These are phyloP conservation scores for Hyperoodon ampullatus DNA, from an alignment of 2,113 vertebrate genomes.

Conservation along the genomic window DNA sequence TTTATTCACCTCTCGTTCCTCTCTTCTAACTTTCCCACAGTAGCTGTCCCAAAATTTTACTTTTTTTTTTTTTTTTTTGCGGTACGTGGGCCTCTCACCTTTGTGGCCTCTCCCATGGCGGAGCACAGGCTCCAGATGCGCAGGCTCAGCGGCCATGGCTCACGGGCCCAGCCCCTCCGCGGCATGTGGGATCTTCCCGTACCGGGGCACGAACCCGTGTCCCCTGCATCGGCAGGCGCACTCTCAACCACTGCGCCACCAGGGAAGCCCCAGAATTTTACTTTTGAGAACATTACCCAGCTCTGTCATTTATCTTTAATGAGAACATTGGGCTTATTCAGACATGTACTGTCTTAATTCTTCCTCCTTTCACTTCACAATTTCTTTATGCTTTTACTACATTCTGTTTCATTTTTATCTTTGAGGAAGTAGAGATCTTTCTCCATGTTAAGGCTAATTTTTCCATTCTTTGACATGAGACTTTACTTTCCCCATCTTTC, in stretches of 20 bases:
- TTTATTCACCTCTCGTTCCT: background rate
- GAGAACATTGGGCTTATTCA: background rate
- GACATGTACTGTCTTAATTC: background rate
- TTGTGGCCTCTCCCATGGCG: too few species aligned
- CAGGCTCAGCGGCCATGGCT: too few species aligned
- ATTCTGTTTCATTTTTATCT: background rate
- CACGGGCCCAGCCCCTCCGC: too few species aligned
- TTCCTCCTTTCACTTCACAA: background rate
- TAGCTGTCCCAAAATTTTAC: background rate
- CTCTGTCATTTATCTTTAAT: background rate
- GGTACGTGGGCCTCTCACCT: too few species aligned
- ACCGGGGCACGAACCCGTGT: too few species aligned
- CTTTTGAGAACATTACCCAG: background rate
- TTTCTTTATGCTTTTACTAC: background rate
- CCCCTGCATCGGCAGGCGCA: too few species aligned
- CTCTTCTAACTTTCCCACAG: background rate
- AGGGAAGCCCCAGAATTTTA: background rate
- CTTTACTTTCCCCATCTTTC: background rate
- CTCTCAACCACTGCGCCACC: too few species aligned
- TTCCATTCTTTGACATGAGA: background rate
- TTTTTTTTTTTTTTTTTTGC: background rate
- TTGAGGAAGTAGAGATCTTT: background rate
- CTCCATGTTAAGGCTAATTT: background rate
- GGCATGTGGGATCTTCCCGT: too few species aligned
- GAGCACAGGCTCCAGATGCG: too few species aligned